phyloP scores from a whole-genome alignment of 2,888 invertebrate species.

The Auanema sp. region DNA sequence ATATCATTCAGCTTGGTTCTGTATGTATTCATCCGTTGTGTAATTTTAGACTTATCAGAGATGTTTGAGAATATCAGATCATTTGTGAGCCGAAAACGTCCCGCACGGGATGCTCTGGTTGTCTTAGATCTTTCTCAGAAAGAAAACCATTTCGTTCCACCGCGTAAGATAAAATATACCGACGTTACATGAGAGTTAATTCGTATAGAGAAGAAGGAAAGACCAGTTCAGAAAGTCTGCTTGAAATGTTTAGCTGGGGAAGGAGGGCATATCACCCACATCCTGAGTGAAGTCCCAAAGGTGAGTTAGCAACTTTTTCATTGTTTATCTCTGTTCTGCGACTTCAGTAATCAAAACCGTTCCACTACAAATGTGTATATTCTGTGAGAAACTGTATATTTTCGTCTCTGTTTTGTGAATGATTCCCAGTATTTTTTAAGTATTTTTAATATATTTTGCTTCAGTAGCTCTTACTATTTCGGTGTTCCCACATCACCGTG shows the following conservation, averaged over 20 bases:
- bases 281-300: slow-evolving; percentile 34
- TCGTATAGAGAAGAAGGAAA: slow-evolving; percentile 38
- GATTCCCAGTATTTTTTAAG: no score
- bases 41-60: slow-evolving; percentile 20
- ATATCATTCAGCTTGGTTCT: no score
- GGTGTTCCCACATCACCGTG: no score
- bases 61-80: slow-evolving; percentile 38
- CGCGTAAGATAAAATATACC: slow-evolving; percentile 8
- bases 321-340: no score
- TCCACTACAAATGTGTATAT: no score
- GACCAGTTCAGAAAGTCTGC: slow-evolving; percentile 38
- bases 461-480: no score
- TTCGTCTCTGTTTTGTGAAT: no score
- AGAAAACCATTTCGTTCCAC: slow-evolving; percentile 14
- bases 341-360: no score
- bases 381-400: no score
- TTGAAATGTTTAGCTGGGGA: slow-evolving; percentile 49
- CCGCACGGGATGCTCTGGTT: slow-evolving; percentile 28
- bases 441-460: no score
- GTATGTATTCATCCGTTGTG: slow-evolving; percentile 17
- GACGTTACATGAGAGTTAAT: not conserved
- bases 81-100: slow-evolving; percentile 28
- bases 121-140: slow-evolving; percentile 17
- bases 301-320: not conserved
- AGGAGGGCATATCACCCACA: slow-evolving; percentile 48